A percentile compares a stretch with the other conserved stretches of the same genome.
Conservation (phyloP, 2,888 invertebrate genomes). For the Neoaliturus tenellus region DNA sequence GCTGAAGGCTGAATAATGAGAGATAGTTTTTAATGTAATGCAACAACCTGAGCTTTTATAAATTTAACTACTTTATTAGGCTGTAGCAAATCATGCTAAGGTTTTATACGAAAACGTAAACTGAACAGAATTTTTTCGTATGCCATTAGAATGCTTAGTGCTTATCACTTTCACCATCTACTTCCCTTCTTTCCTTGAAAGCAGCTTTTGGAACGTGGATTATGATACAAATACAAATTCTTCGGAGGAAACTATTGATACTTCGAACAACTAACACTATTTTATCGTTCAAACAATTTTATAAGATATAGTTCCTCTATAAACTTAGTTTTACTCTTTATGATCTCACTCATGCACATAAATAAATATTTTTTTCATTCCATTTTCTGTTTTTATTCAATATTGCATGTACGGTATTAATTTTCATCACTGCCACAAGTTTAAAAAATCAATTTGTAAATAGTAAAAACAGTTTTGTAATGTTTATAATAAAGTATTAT, state of each 20-base stretch:
- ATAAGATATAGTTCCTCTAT: neutral
- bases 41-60: no score
- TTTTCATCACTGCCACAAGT: neutral
- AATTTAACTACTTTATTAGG: no score
- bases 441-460: neutral
- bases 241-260: neutral
- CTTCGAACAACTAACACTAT: neutral
- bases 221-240: neutral
- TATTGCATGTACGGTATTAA: neutral
- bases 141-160: no score
- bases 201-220: neutral
- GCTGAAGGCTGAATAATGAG: neutral
- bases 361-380: neutral
- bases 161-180: neutral
- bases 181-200: slow-evolving; percentile 32
- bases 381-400: neutral
- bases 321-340: neutral
- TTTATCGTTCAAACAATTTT: neutral
- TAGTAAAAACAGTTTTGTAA: neutral
- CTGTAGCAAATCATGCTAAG: no score
- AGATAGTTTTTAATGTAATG: neutral
- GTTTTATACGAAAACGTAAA: neutral
- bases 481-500: neutral
- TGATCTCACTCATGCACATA: neutral
- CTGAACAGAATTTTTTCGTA: neutral